phyloP scores from a whole-genome alignment of 92 coral and sea anemone species.

The Epizoanthus scotinus region DNA sequence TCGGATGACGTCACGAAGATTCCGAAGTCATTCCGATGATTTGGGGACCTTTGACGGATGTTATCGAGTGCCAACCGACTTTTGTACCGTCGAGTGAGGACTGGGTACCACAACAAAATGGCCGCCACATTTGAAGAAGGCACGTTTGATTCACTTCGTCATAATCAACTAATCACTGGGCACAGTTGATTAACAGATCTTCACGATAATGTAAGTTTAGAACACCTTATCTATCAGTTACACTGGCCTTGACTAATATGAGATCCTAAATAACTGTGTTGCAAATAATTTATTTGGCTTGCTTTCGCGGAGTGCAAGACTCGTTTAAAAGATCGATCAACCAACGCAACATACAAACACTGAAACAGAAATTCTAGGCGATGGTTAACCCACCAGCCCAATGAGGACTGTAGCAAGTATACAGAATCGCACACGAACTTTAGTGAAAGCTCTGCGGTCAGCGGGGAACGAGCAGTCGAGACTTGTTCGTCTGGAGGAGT shows the following conservation, averaged over 20 bases:
- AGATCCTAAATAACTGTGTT: no score
- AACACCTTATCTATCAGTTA: no score
- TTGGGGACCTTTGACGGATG: no score
- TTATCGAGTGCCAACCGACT: no score
- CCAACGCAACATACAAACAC: no score
- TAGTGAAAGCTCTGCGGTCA: conserved; percentile 74
- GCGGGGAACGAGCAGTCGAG: conserved; percentile 88
- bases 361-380: not conserved
- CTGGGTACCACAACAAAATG: not conserved
- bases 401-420: conserved; percentile 91
- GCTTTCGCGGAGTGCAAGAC: no score
- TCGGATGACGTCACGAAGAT: no score
- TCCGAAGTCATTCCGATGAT: no score
- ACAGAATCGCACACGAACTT: conserved; percentile 88
- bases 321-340: no score
- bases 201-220: no score
- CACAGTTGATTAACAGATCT: no score
- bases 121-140: not conserved
- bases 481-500: conserved; percentile 79
- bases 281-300: no score
- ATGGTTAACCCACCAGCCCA: conserved; percentile 1
- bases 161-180: not conserved
- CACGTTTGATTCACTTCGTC: not conserved
- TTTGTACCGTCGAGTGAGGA: not conserved
- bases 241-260: not conserved